phyloP scores from a whole-genome alignment of 1,140 invertebrate genomes.

The Centruroides vittatus region DNA sequence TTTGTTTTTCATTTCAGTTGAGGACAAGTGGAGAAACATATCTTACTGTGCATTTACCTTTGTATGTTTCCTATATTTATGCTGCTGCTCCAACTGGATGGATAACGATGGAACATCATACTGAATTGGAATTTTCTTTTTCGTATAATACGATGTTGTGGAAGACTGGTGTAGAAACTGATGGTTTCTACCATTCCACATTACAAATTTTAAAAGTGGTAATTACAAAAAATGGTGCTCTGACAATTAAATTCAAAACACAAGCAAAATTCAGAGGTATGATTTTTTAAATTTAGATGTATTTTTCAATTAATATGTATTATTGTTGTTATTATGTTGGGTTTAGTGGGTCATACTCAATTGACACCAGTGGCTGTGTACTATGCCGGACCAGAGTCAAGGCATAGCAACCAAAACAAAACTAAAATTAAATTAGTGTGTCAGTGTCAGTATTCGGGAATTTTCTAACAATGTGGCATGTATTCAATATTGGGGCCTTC shows the following conservation, averaged over 20 bases:
- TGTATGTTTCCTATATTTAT: constrained; percentile 35
- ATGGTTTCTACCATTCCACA: constrained; percentile 26
- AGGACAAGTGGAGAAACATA: constrained; percentile 28
- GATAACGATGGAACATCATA: constrained; percentile 33
- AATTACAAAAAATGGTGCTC: constrained; percentile 29
- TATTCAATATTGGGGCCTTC: too few species aligned
- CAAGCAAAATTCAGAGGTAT: constrained; percentile 33
- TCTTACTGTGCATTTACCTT: constrained; percentile 32
- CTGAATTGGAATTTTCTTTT: constrained; percentile 35
- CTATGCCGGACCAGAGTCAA: too few species aligned
- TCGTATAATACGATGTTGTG: constrained; percentile 32
- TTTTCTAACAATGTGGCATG: too few species aligned
- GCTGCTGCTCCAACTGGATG: constrained; percentile 30
- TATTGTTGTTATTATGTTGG: too few species aligned
- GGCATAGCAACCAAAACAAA: too few species aligned
- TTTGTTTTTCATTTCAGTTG: constrained; percentile 17
- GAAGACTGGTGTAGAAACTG: constrained; percentile 28
- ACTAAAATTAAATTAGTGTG: too few species aligned
- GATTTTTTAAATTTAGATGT: neutral
- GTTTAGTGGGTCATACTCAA: too few species aligned
- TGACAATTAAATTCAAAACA: constrained; percentile 33
- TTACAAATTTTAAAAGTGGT: constrained; percentile 30
- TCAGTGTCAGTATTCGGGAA: too few species aligned
- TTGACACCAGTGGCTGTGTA: too few species aligned
- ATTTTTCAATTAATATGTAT: too few species aligned